A percentile compares a stretch with the other conserved stretches of the same genome.
Evolutionary conservation across 2,797 vertebrate species (phyloP).

Genomic region (Dicrostonyx torquatus): DNA sequence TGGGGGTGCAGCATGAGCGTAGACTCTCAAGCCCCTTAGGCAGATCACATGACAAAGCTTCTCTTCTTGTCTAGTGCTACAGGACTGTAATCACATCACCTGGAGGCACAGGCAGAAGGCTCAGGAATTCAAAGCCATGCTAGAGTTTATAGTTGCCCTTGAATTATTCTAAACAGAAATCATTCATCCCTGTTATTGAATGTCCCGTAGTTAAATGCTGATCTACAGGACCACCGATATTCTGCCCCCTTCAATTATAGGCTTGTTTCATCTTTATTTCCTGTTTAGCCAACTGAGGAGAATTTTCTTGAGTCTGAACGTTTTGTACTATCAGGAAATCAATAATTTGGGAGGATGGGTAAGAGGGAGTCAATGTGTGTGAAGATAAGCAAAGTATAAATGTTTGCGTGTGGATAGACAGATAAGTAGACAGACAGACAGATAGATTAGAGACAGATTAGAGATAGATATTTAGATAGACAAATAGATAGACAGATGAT

Average conservation of each 20-base stretch:
- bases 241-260: background rate
- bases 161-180: background rate
- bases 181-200: background rate
- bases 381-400: background rate
- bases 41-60: background rate
- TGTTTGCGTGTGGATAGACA: background rate
- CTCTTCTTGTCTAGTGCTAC: background rate
- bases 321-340: background rate
- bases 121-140: background rate
- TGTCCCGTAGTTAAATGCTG: background rate
- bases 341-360: background rate
- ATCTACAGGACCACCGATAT: background rate
- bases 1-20: background rate
- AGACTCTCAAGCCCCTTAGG: background rate
- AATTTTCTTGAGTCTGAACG: slow-evolving; percentile 35
- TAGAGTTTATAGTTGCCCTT: background rate
- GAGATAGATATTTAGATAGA: no score
- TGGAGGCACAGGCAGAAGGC: background rate
- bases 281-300: background rate
- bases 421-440: no score
- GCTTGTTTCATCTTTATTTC: background rate
- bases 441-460: no score
- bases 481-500: no score
- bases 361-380: background rate
- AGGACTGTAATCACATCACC: background rate